A percentile compares a stretch with the other conserved stretches of the same genome.
Conservation (phyloP, 2,888 invertebrate species). For the Pomacea canaliculata region DNA sequence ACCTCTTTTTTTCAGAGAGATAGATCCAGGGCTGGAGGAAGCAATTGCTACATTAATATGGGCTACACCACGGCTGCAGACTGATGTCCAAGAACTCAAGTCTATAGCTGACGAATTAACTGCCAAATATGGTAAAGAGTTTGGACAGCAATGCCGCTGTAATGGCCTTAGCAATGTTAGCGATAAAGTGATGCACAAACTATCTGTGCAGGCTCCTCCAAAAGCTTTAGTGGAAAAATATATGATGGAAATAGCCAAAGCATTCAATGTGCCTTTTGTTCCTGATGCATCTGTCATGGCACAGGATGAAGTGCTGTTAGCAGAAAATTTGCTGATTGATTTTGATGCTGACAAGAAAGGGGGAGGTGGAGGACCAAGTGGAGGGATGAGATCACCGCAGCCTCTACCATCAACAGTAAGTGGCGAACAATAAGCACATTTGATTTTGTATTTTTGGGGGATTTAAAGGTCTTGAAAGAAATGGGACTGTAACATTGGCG, state of each 20-base stretch:
- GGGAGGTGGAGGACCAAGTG: constrained; percentile 36
- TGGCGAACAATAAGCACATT: neutral
- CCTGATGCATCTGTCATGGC: constrained; percentile 81
- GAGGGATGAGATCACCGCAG: constrained; percentile 39
- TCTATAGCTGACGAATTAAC: constrained; percentile 89
- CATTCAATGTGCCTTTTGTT: constrained; percentile 93
- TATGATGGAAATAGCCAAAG: constrained; percentile 95
- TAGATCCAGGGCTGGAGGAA: constrained; percentile 96
- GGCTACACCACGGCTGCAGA: constrained; percentile 89
- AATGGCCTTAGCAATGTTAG: constrained; percentile 87
- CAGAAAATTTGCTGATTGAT: constrained; percentile 61
- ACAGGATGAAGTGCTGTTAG: constrained; percentile 57
- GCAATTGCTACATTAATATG: constrained; percentile 96
- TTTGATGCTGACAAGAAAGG: constrained; percentile 52
- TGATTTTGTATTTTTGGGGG: neutral
- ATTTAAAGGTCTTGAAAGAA: neutral
- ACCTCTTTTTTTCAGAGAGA: constrained; percentile 70
- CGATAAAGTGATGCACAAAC: constrained; percentile 80
- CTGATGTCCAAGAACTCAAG: constrained; percentile 78
- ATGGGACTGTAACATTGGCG: too few relatives aligned
- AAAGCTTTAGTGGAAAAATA: constrained; percentile 92
- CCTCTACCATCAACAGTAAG: constrained; percentile 15
- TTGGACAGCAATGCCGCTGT: constrained; percentile 84
- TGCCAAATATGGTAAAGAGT: constrained; percentile 93
- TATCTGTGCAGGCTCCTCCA: constrained; percentile 83